Evolutionary conservation across 2,888 invertebrate genomes (phyloP), one percentile per base, ranked within the genome.

Genomic region (Yponomeuta plumbellus): DNA sequence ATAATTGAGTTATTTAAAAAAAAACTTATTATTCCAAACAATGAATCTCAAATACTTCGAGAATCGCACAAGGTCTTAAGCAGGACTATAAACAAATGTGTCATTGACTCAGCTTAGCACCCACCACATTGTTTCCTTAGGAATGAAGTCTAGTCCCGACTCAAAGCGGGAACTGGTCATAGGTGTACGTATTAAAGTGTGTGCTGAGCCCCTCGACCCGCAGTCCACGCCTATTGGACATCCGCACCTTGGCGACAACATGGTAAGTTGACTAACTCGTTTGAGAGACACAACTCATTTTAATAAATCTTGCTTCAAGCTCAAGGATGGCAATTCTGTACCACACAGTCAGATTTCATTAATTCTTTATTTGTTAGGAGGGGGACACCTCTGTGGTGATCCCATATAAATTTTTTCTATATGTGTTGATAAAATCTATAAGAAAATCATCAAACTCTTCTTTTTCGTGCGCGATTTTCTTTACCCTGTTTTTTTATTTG

Each of bases 121-220:
- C 76, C 72, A 77, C 76, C 72, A 77, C 78, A 80, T 81, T 82
- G 79, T 83, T 79, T 77, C 75, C 75, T 76, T 77, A 82, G 86
- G 87, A 88, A 90, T 88, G 87, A 90, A 81, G 88, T 87, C 88
- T 64, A 82, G 87, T 81, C 79, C 76, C 86, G 78, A 80, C 81
- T 86, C 86, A 86, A 85, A 86, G 81, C 79, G 80, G 72, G 78
- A 85, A 86, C 88, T 87, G 84, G 88, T 89, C 88, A 89, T 34
- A 56, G 20, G 26, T 63, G 21, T 57, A 64, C 58, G 66, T 68
- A 66, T 66, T 89, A 90, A 83, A 82, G 81, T 84, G 87, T 87
- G 76, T 80, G 74, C 81, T 77, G 80, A 75, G 76, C 81, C 78
- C 77, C 74, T 72, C 74, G 75, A 75, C 71, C 75, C 81, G 74